Evolutionary conservation across 2,888 invertebrate genomes (phyloP).

Genomic region (Exephanes ischioxanthus): DNA sequence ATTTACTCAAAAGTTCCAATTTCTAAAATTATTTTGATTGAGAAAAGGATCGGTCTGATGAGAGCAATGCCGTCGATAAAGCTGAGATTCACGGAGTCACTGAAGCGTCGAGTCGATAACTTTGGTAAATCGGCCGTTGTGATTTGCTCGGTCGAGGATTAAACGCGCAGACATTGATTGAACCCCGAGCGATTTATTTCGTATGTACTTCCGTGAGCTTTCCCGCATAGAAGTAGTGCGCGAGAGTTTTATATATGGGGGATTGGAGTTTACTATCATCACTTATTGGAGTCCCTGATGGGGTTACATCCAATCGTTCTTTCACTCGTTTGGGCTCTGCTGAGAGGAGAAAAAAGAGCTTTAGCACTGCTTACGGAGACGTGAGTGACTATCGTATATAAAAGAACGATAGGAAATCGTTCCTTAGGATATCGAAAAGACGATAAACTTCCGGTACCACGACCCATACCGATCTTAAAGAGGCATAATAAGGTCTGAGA

Average conservation of each 20-base stretch:
- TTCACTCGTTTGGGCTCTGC: slow-evolving; percentile 19
- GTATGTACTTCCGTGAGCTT: background rate
- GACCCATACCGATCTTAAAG: background rate
- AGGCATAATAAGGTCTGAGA: background rate
- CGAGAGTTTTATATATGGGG: background rate
- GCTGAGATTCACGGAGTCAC: background rate
- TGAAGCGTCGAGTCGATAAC: background rate
- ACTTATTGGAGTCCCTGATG: slow-evolving; percentile 42
- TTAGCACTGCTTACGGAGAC: slow-evolving; percentile 8
- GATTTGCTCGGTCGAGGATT: background rate
- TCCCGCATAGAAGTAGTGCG: background rate
- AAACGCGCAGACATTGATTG: slow-evolving; percentile 3
- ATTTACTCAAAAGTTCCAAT: background rate
- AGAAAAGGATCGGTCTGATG: background rate
- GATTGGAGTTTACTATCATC: slow-evolving; percentile 26
- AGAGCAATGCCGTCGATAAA: background rate
- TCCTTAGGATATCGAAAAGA: slow-evolving; percentile 20
- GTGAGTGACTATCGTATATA: slow-evolving; percentile 6
- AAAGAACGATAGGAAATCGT: slow-evolving; percentile 9
- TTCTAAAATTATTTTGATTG: background rate
- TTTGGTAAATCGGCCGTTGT: background rate
- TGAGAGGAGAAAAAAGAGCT: slow-evolving; percentile 25
- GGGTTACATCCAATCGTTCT: slow-evolving; percentile 45
- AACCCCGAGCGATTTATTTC: slow-evolving; percentile 19
- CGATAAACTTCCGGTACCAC: slow-evolving; percentile 7